Percentiles rank a stretch among this genome's conserved stretches.
Conservation (phyloP, 2,797 vertebrate species). For the Catharus ustulatus region DNA sequence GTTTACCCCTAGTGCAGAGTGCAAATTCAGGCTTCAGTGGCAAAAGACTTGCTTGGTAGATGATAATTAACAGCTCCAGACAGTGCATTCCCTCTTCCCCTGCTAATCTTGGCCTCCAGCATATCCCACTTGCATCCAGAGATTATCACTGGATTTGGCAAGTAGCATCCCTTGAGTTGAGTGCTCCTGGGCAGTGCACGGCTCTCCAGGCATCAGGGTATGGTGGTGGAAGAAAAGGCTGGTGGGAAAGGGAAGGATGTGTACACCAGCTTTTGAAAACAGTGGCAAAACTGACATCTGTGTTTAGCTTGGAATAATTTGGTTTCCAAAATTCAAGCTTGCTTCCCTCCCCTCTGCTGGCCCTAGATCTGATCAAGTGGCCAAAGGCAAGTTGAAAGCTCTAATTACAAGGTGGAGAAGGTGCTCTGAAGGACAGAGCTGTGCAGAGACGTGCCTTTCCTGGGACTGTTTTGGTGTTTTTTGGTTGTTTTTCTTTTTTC, state of each 20-base stretch:
- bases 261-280: neutral
- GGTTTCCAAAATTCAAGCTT: neutral
- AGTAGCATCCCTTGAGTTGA: neutral
- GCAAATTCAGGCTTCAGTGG: neutral
- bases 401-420: neutral
- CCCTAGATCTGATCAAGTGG: neutral
- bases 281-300: neutral
- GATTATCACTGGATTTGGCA: too few species aligned
- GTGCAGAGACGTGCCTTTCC: neutral
- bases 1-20: neutral
- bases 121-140: neutral
- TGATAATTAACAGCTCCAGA: neutral
- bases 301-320: neutral
- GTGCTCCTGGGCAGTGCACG: fast-evolving
- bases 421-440: neutral
- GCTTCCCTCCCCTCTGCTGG: neutral
- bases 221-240: neutral
- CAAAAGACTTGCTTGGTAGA: neutral
- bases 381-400: neutral
- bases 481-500: neutral
- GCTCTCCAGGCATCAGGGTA: neutral
- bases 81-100: neutral
- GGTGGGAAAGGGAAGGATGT: neutral
- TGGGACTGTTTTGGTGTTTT: neutral
- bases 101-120: neutral